Percentiles rank a stretch among this genome's conserved stretches.
These are phyloP conservation scores for Zele albiditarsus DNA, from an alignment of 2,888 invertebrate species.

Conservation along the genomic window DNA sequence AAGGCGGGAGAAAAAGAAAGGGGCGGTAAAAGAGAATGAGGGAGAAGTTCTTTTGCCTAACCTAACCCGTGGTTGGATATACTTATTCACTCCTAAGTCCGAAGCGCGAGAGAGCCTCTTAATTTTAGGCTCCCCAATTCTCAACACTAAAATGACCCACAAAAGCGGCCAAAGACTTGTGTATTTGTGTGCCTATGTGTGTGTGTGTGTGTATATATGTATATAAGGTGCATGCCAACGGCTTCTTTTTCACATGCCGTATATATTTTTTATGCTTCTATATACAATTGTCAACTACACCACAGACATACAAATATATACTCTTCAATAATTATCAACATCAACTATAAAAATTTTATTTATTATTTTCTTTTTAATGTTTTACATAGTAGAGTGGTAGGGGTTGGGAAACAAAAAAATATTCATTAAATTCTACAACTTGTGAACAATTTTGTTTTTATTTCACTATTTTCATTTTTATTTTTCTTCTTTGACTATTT, in stretches of 20 bases:
- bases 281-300: not conserved
- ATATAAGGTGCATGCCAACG: conserved; percentile 30
- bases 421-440: not conserved
- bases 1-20: conserved; percentile 18
- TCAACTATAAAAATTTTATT: not conserved
- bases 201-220: too few species aligned
- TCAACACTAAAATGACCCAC: conserved; percentile 43
- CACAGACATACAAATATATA: not conserved
- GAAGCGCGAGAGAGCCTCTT: conserved; percentile 26
- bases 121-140: conserved; percentile 43
- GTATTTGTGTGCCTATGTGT: too few species aligned
- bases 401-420: not conserved
- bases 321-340: not conserved
- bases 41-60: conserved; percentile 23
- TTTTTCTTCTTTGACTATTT: not conserved
- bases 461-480: not conserved
- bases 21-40: conserved; percentile 10
- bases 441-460: not conserved
- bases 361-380: not conserved
- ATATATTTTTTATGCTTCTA: not conserved
- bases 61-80: conserved; percentile 23
- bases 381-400: not conserved
- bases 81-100: conserved; percentile 35
- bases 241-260: not conserved
- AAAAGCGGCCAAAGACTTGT: conserved; percentile 22